Conservation (phyloP, 1,140 invertebrate genomes). For the Oryctes rhinoceros region DNA sequence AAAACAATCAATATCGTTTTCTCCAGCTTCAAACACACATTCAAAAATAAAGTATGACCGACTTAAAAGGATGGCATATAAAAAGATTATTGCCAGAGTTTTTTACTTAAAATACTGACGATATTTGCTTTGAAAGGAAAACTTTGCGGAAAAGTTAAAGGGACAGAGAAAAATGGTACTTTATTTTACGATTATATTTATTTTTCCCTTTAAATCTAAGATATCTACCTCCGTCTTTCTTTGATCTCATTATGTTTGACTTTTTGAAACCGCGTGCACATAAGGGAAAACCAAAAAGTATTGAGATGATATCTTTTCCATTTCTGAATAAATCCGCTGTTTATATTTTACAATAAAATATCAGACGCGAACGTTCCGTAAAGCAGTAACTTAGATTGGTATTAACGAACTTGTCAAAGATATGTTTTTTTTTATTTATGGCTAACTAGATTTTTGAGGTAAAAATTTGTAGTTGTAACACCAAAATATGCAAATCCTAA, state of each 20-base stretch:
- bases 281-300: neutral
- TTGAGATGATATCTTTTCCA: neutral
- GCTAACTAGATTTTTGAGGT: too few relatives aligned
- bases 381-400: too few relatives aligned
- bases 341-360: neutral
- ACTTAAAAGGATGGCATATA: slow-evolving; percentile 20
- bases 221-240: neutral
- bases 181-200: slow-evolving; percentile 31
- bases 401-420: too few relatives aligned
- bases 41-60: slow-evolving; percentile 6
- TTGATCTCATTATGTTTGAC: neutral
- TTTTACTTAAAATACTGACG: slow-evolving; percentile 12
- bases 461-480: too few relatives aligned
- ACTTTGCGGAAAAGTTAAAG: slow-evolving; percentile 4
- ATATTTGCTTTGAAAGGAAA: slow-evolving; percentile 17
- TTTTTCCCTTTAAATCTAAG: neutral
- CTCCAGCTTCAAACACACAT: neutral
- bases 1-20: slow-evolving; percentile 18
- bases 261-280: neutral
- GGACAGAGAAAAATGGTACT: neutral
- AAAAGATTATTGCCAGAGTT: slow-evolving; percentile 25
- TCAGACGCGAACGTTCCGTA: too few relatives aligned
- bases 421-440: too few relatives aligned
- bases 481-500: too few relatives aligned
- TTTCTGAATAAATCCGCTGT: neutral